Evolutionary conservation across 2,113 vertebrate species (phyloP).

Genomic region (Rousettus leschenaultii): DNA sequence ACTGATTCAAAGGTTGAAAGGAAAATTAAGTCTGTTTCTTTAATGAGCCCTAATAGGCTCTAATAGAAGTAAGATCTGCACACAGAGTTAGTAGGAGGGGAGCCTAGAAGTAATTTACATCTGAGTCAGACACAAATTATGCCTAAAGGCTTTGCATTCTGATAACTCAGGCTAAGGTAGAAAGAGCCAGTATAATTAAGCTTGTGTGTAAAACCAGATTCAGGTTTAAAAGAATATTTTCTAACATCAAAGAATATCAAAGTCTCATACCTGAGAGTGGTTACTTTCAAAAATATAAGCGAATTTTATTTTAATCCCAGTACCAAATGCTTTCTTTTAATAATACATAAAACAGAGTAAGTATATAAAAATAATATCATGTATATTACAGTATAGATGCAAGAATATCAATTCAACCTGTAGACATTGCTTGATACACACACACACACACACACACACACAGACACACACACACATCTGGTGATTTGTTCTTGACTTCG

Average conservation of each 20-base stretch:
- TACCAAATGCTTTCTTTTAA: background rate
- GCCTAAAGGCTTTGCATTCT: background rate
- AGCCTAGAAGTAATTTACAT: conserved; percentile 19
- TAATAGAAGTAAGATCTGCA: background rate
- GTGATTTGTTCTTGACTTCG: background rate
- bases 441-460: too few relatives aligned
- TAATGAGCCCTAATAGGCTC: conserved; percentile 37
- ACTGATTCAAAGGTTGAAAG: conserved; percentile 8
- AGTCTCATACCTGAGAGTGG: background rate
- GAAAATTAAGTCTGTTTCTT: conserved; percentile 41
- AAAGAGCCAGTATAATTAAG: conserved; percentile 22
- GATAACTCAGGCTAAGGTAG: background rate
- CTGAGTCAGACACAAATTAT: background rate
- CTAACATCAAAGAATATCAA: background rate
- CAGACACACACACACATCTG: too few relatives aligned
- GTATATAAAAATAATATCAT: background rate
- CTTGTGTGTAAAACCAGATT: background rate
- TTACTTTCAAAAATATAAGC: background rate
- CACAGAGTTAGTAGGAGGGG: background rate
- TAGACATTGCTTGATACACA: background rate
- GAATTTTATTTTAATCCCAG: background rate
- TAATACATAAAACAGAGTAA: background rate
- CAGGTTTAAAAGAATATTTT: background rate
- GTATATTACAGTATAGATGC: background rate
- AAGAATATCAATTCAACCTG: background rate